These are phyloP conservation scores for Alentia gelatinosa DNA, from an alignment of 2,888 invertebrate species.

Conservation along the genomic window DNA sequence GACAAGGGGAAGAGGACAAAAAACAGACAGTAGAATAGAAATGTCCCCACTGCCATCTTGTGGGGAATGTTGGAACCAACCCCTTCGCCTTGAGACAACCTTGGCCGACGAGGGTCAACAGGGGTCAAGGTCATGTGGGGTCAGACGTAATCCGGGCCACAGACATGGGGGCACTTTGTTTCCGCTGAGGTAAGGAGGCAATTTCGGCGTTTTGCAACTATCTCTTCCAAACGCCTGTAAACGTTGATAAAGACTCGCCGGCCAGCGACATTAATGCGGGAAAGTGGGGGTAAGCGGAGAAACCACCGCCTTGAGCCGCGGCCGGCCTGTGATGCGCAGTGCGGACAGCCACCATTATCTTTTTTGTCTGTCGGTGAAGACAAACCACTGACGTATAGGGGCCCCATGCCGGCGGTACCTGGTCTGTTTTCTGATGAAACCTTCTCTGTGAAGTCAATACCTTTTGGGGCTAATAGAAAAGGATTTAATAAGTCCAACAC, in stretches of 20 bases:
- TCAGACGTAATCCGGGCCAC: constrained; percentile 14
- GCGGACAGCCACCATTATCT: too few relatives aligned
- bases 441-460: too few relatives aligned
- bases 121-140: background rate
- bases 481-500: too few relatives aligned
- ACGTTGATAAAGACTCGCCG: background rate
- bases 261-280: background rate
- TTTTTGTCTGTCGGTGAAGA: too few relatives aligned
- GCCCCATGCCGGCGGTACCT: too few relatives aligned
- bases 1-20: background rate
- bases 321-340: too few relatives aligned
- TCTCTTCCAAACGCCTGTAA: constrained; percentile 23
- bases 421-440: too few relatives aligned
- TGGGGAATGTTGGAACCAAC: background rate
- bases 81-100: background rate
- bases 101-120: background rate
- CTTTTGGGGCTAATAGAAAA: too few relatives aligned
- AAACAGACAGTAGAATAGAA: background rate
- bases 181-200: background rate
- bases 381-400: too few relatives aligned
- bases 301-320: background rate
- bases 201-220: constrained; percentile 23
- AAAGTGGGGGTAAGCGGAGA: constrained; percentile 13
- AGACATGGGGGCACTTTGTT: constrained; percentile 30
- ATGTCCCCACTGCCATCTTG: background rate